Base-by-base conservation (phyloP, 2,113 vertebrate genomes). In the Fregata magnificens region DNA sequence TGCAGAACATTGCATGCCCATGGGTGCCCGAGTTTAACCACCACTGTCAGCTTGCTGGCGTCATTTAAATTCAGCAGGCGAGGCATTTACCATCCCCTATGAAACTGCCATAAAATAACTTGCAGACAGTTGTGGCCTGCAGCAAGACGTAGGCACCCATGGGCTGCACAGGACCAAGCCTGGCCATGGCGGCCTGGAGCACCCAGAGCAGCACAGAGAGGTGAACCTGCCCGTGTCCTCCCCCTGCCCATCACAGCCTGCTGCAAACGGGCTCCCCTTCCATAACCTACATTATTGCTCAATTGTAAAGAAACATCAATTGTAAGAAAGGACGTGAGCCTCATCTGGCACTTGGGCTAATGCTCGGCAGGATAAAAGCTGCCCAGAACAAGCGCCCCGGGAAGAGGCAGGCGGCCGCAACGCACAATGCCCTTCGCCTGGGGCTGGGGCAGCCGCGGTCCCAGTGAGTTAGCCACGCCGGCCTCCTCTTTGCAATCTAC, bases 1-100 rank as follows among this genome's bases (percentile, higher is more conserved):
- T 0, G 38, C 13, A 21, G 73, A 38, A 2, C 53, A 1, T 0
- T 2, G 29, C 82, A 1, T 0, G 5, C 82, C 18, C 17, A 4
- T 0, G 7, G 82, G 1, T 70, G 67, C 49, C 20, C 2, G 34
- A 14, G 53, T 25, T 52, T 2, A 8, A 5, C 9, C 4, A 7
- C 1, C 28, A 1, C 40, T 8, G 40, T 5, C 69, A 40, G 61
- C 83, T 21, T 1, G 1, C 24, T 26, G 61, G 65, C 81, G 25
- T 4, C 13, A 2, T 14, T 24, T 10, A 4, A 19, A 7, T 13
- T 6, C 45, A 2, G 76, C 50, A 32, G 29, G 5, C 1, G 3
- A 73, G 15, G 65, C 32, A 5, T 45, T 21, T 28, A 45, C 52
- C 62, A 44, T 18, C 28, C 40, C 42, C 58, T 45, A 4, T 3